These are phyloP conservation scores for Apogon hyalosoma DNA, from an alignment of 2,797 vertebrate genomes.

Conservation along the genomic window DNA sequence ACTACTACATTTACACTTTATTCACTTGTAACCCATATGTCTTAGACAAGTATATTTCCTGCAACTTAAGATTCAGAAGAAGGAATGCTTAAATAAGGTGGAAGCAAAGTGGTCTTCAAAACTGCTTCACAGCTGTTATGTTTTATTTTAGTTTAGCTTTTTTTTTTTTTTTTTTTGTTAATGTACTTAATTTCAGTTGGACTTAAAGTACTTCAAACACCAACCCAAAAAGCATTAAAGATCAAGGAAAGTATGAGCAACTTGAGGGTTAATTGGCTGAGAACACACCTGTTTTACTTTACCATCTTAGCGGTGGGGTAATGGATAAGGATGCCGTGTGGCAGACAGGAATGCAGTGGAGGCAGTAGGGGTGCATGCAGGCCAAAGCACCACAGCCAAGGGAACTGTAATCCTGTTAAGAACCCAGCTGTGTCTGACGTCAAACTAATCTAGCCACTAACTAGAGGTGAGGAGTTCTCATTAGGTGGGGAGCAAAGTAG, in stretches of 20 bases:
- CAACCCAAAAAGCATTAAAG: neutral
- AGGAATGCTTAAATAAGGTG: too few species aligned
- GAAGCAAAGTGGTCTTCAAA: too few species aligned
- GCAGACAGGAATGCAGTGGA: conserved; percentile 64
- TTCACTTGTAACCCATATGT: too few species aligned
- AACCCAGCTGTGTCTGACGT: conserved; percentile 83
- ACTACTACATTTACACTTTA: too few species aligned
- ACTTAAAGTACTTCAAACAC: neutral
- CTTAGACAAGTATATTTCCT: too few species aligned
- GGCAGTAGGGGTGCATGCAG: conserved; percentile 60
- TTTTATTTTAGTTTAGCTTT: neutral
- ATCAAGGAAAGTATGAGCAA: conserved; percentile 13
- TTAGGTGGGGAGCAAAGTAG: conserved; percentile 61
- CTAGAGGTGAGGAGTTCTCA: conserved; percentile 73
- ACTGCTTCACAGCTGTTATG: neutral
- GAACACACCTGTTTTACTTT: conserved; percentile 36
- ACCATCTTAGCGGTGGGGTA: conserved; percentile 37
- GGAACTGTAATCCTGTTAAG: conserved; percentile 79
- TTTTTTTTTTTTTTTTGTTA: neutral
- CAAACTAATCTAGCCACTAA: conserved; percentile 76
- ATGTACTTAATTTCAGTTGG: conserved; percentile 1
- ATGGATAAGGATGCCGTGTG: conserved; percentile 49
- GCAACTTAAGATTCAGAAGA: too few species aligned
- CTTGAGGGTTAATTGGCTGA: conserved; percentile 13
- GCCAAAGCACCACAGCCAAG: conserved; percentile 65